Evolutionary conservation across 1,140 invertebrate genomes (phyloP), one percentile per base, ranked within the genome.

Genomic region (Drosophila truncata): DNA sequence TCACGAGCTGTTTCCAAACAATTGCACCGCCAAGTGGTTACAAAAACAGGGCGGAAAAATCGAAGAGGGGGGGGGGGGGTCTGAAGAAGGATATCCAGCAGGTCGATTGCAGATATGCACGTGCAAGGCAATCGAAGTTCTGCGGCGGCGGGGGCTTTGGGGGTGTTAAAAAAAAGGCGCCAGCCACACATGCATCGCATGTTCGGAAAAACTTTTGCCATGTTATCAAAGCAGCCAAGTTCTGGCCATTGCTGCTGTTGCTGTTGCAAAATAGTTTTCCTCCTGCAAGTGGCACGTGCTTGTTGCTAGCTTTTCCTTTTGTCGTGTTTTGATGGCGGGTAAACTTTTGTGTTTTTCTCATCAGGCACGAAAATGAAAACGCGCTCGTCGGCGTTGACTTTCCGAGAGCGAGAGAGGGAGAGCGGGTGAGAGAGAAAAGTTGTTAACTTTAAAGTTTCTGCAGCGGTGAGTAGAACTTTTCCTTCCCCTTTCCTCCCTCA

Each of bases 11-110:
- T 91, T 91, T 91, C 87, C 86, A 91, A 91, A 91, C 86, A 91
- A 91, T 91, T 91, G 88, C 87, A 86, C 83, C 69, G 82, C 80
- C 88, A 91, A 91, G 87, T 91, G 87, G 86, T 87, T 91, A 83
- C 87, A 83, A 83, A 42, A 82, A 77, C 59, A 49, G 66, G 69
- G 57, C 33, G 69, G 59, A 78, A 41, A 33, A 49, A 33, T 37
- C 35, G 3, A 18, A 20, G 9, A 18, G 14, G 9, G 16, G 13
- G 14, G 2, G 8, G 11, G 16, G 27, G 0, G 7, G 18, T 2
- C 14, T 8, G 8, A 13, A 10, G 42, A n/a, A 39, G 20, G 20
- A 46, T 37, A 47, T 44, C 39, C 54, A 58, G 23, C 49, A 67
- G 70, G 42, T 67, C 66, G 73, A 52, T 74, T 61, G 49, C 47